Evolutionary conservation across 2,113 vertebrate genomes (phyloP).

Genomic region (Platysteira castanea): DNA sequence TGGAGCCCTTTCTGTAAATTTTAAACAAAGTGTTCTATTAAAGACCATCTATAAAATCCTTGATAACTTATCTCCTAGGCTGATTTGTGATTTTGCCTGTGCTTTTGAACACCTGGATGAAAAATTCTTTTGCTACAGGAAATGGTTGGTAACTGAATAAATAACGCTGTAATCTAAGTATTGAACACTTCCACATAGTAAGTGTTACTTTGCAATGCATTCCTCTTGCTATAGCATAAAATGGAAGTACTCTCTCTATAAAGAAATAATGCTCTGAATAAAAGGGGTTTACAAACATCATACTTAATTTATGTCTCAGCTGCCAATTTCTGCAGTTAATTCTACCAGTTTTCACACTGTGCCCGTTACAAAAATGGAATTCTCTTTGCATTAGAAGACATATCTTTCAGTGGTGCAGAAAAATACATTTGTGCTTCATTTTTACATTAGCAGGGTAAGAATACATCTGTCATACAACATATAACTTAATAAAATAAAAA

Average conservation of each 20-base stretch:
- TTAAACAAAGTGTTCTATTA: slow-evolving; percentile 15
- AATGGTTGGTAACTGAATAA: neutral
- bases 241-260: neutral
- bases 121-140: neutral
- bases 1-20: neutral
- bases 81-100: neutral
- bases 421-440: neutral
- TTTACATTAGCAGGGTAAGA: neutral
- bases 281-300: neutral
- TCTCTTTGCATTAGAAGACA: neutral
- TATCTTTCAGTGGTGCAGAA: neutral
- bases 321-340: neutral
- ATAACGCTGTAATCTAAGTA: neutral
- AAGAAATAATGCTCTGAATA: neutral
- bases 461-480: neutral
- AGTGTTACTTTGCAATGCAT: neutral
- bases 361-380: neutral
- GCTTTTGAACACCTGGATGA: neutral
- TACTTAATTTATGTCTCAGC: neutral
- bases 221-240: neutral
- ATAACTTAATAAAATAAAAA: neutral
- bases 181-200: neutral
- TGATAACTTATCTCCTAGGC: neutral
- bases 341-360: neutral
- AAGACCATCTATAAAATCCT: neutral